These are phyloP conservation scores for Pteruthius melanotis DNA, from an alignment of 2,113 vertebrate species.

Conservation along the genomic window DNA sequence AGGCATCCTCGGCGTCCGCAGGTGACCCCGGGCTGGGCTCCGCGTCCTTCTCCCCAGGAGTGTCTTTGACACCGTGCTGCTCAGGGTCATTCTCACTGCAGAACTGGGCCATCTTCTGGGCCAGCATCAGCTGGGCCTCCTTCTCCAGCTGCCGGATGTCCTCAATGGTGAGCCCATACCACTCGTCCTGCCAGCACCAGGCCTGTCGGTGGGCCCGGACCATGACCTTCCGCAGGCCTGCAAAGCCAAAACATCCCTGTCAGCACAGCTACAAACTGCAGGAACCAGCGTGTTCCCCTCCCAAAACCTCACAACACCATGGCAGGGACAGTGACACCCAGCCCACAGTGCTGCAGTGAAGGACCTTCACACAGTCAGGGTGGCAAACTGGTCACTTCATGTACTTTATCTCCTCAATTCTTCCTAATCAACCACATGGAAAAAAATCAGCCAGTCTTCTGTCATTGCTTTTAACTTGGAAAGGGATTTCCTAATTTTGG, in stretches of 20 bases:
- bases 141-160: constrained; percentile 95
- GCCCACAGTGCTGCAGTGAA: background rate
- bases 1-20: constrained; percentile 71
- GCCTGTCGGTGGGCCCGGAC: constrained; percentile 95
- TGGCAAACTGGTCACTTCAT: background rate
- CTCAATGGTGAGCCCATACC: constrained; percentile 95
- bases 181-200: constrained; percentile 99
- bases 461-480: background rate
- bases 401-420: background rate
- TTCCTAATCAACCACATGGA: background rate
- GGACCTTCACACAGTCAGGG: background rate
- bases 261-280: background rate
- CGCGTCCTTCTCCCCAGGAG: constrained; percentile 30
- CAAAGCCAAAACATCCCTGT: background rate
- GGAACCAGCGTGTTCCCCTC: accelerated
- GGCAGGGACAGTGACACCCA: background rate
- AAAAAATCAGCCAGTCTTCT: background rate
- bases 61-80: constrained; percentile 60
- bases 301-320: background rate
- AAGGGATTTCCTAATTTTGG: background rate
- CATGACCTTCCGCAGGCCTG: constrained; percentile 95
- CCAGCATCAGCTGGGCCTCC: constrained; percentile 91
- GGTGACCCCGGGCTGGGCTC: constrained; percentile 65
- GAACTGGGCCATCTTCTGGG: constrained; percentile 93
- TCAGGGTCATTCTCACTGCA: constrained; percentile 74